Evolutionary conservation across 1,140 invertebrate species (phyloP).

Genomic region (Brachionus asplanchnoidis): DNA sequence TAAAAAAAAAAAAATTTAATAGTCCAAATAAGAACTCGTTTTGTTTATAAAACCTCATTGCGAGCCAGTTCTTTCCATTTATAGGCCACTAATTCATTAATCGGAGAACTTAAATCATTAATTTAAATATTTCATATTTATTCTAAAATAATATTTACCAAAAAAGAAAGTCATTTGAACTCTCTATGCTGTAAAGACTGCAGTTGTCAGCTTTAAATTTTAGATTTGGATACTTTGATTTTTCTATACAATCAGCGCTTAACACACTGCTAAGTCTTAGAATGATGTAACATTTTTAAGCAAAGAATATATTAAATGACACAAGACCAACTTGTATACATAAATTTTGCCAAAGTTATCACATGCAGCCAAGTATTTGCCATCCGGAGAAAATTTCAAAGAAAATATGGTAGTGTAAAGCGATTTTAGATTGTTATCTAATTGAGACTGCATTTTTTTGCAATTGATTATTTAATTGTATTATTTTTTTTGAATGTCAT

Average conservation of each 20-base stretch:
- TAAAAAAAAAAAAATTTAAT: neutral
- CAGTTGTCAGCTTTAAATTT: conserved; percentile 22
- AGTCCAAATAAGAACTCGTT: too few species aligned
- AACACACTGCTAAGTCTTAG: conserved; percentile 47
- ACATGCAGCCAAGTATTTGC: conserved; percentile 72
- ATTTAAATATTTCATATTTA: neutral
- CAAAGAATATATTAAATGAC: conserved; percentile 38
- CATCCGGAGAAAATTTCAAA: conserved; percentile 74
- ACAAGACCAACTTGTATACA: conserved; percentile 68
- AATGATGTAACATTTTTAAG: conserved; percentile 48
- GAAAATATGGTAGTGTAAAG: conserved; percentile 72
- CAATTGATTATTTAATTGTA: neutral
- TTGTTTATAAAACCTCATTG: neutral
- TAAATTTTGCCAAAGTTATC: conserved; percentile 78
- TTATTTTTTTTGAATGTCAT: neutral
- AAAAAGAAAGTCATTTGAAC: conserved; percentile 4
- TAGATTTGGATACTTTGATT: neutral
- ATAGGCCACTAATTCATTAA: conserved; percentile 33
- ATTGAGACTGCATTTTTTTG: neutral
- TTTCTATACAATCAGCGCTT: conserved; percentile 12
- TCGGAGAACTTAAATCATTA: neutral
- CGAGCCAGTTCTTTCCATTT: conserved; percentile 29
- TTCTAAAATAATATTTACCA: neutral
- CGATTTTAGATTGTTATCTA: conserved; percentile 49
- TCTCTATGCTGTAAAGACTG: conserved; percentile 16